Evolutionary conservation across 2,888 invertebrate species (phyloP).

Genomic region (Calliphora vomitoria): DNA sequence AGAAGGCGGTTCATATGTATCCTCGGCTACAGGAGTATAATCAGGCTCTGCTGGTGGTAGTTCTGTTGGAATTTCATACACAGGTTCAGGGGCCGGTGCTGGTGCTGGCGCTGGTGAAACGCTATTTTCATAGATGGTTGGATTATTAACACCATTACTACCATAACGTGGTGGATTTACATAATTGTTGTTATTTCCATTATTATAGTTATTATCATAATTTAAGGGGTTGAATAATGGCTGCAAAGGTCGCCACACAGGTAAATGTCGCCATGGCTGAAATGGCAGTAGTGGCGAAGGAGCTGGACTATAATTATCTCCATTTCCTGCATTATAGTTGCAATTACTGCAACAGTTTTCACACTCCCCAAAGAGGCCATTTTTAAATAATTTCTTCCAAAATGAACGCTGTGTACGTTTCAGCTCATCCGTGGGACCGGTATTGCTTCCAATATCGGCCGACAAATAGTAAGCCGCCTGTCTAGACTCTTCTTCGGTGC

Average conservation of each 20-base stretch:
- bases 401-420: slow-evolving; percentile 70
- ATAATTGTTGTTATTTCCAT: slow-evolving; percentile 27
- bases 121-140: slow-evolving; percentile 15
- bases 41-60: background rate
- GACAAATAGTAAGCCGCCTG: slow-evolving; percentile 66
- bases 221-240: slow-evolving; percentile 48
- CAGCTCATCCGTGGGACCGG: slow-evolving; percentile 64
- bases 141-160: slow-evolving; percentile 1
- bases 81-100: slow-evolving; percentile 11
- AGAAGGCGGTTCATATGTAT: slow-evolving; percentile 1
- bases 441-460: slow-evolving; percentile 55
- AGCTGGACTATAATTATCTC: slow-evolving; percentile 9
- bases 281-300: background rate
- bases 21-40: background rate
- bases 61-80: slow-evolving; percentile 22
- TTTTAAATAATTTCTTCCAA: slow-evolving; percentile 67
- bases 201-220: slow-evolving; percentile 12
- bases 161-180: slow-evolving; percentile 8
- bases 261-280: slow-evolving; percentile 41
- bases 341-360: slow-evolving; percentile 49
- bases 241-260: slow-evolving; percentile 40
- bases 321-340: slow-evolving; percentile 45
- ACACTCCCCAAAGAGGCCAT: slow-evolving; percentile 41
- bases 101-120: background rate
- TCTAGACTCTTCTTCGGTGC: slow-evolving; percentile 38